A percentile compares a stretch with the other conserved stretches of the same genome.
These are phyloP conservation scores for Ectobius pallidus DNA, from an alignment of 2,888 invertebrate genomes.

Conservation along the genomic window DNA sequence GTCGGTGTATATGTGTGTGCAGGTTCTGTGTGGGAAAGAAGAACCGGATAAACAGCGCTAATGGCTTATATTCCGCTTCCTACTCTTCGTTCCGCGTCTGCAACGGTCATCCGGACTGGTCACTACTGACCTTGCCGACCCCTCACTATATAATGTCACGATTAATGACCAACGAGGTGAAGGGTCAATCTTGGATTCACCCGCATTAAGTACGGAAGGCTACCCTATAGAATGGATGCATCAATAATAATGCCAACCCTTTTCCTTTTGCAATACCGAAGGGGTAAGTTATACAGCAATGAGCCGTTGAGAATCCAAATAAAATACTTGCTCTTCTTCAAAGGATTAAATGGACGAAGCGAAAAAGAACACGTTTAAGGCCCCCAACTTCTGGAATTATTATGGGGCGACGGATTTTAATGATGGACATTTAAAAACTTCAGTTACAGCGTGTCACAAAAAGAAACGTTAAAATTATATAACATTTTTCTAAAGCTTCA, in stretches of 20 bases:
- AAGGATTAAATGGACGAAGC: slow-evolving; percentile 13
- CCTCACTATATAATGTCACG: slow-evolving; percentile 37
- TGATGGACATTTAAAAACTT: slow-evolving; percentile 24
- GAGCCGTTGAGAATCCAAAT: slow-evolving; percentile 13
- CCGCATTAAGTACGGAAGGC: slow-evolving; percentile 34
- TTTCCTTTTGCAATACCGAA: background rate
- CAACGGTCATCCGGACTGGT: slow-evolving; percentile 34
- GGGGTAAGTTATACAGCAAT: background rate
- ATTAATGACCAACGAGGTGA: slow-evolving; percentile 39
- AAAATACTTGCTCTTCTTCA: slow-evolving; percentile 10
- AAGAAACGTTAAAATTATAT: slow-evolving; percentile 23
- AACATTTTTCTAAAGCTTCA: slow-evolving; percentile 5
- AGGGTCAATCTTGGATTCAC: slow-evolving; percentile 32
- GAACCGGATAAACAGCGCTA: background rate
- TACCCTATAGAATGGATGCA: slow-evolving; percentile 14
- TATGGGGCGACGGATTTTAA: slow-evolving; percentile 4
- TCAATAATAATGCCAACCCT: background rate
- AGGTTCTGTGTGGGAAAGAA: slow-evolving; percentile 11
- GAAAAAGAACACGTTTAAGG: slow-evolving; percentile 13
- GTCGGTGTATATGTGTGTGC: too few relatives aligned
- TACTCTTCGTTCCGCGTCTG: slow-evolving; percentile 25
- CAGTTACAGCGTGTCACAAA: background rate
- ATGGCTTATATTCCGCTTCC: slow-evolving; percentile 39
- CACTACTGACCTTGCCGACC: slow-evolving; percentile 34
- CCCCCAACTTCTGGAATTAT: slow-evolving; percentile 24